These are phyloP conservation scores for Labrus mixtus DNA, from an alignment of 2,113 vertebrate genomes.

Conservation along the genomic window DNA sequence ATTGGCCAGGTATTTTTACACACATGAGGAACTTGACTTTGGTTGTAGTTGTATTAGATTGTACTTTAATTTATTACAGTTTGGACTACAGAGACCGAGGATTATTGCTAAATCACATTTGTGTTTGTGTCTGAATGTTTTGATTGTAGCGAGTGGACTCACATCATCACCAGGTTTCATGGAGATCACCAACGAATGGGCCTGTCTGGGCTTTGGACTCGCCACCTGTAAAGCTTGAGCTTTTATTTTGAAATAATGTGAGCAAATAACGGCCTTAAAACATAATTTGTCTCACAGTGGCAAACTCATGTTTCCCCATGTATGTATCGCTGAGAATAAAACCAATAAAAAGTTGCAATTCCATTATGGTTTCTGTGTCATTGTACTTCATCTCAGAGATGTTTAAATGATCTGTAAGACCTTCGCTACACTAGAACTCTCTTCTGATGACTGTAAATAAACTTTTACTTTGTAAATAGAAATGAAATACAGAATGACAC, in stretches of 20 bases:
- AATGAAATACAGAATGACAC: not conserved
- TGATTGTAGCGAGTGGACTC: conserved; percentile 51
- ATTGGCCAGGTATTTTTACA: too few relatives aligned
- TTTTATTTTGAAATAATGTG: not conserved
- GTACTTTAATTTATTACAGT: too few relatives aligned
- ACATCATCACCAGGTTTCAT: conserved; percentile 40
- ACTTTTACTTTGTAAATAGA: not conserved
- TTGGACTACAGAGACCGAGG: too few relatives aligned
- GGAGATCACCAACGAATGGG: conserved; percentile 65
- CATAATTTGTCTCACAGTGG: too few relatives aligned
- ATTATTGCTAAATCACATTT: not conserved
- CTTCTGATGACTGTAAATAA: not conserved
- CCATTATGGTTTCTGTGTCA: not conserved
- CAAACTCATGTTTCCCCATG: not conserved
- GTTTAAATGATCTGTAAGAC: too few relatives aligned
- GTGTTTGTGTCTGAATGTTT: conserved; percentile 25
- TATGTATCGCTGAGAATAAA: not conserved
- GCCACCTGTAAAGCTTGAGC: conserved; percentile 28
- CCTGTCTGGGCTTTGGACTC: conserved; percentile 42
- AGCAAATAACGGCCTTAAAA: not conserved
- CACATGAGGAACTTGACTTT: too few relatives aligned
- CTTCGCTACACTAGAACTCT: not conserved
- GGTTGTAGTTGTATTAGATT: too few relatives aligned
- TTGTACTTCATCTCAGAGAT: not conserved
- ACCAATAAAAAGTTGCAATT: conserved; percentile 6